These are phyloP conservation scores for Lasioglossum figueresi DNA, from an alignment of 2,888 invertebrate species.

Conservation along the genomic window DNA sequence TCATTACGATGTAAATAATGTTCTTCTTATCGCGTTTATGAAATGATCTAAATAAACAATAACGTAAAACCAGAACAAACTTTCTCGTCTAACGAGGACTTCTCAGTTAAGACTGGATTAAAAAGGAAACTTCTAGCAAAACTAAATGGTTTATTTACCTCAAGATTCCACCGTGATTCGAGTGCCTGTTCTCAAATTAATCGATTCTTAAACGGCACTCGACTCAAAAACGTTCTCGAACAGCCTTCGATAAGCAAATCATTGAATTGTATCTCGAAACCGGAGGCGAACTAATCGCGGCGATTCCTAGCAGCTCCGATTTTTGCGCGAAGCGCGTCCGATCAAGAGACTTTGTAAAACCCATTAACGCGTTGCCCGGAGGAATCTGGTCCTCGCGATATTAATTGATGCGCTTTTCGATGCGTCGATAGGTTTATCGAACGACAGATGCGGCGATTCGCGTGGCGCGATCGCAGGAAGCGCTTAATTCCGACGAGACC, in stretches of 20 bases:
- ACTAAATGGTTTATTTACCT: background rate
- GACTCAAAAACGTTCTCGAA: background rate
- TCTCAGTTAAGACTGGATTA: too few relatives aligned
- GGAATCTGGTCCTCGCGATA: background rate
- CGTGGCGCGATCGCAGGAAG: conserved; percentile 5
- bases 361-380: background rate
- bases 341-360: background rate
- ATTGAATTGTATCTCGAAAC: background rate
- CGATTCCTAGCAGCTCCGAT: background rate
- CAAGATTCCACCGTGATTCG: background rate
- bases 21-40: too few relatives aligned
- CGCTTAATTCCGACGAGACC: conserved; percentile 8
- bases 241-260: background rate
- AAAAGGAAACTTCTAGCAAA: background rate
- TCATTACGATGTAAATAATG: too few relatives aligned
- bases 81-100: too few relatives aligned
- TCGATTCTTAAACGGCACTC: background rate
- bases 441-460: background rate
- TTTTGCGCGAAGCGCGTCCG: background rate
- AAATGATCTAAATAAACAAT: too few relatives aligned
- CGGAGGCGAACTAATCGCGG: background rate
- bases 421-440: background rate
- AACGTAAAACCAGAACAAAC: too few relatives aligned
- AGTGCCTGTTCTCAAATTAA: background rate
- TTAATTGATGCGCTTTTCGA: background rate